phyloP scores from a whole-genome alignment of 2,888 invertebrate species.

The Alsophila aescularia region DNA sequence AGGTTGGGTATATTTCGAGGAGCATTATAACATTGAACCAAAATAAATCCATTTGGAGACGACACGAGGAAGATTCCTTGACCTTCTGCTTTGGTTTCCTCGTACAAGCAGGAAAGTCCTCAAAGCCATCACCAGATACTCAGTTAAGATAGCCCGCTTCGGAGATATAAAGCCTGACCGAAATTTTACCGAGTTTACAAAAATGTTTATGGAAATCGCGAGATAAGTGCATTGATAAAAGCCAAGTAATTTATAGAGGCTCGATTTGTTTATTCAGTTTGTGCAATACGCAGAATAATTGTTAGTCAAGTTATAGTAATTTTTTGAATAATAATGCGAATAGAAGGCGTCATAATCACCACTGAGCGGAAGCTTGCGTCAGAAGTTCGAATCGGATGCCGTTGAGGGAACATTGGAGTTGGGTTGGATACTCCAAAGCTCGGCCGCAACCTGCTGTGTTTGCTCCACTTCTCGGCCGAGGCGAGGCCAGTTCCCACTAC shows the following conservation, averaged over 20 bases:
- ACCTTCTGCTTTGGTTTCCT: constrained; percentile 33
- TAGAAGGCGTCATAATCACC: background rate
- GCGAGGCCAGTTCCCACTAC: constrained; percentile 54
- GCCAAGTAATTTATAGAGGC: constrained; percentile 16
- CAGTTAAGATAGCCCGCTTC: constrained; percentile 32
- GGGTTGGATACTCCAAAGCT: constrained; percentile 23
- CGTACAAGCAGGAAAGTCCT: constrained; percentile 32
- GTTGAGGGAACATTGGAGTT: background rate
- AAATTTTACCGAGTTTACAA: constrained; percentile 36
- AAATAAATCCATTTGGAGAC: constrained; percentile 27
- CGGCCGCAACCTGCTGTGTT: constrained; percentile 78
- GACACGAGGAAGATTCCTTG: constrained; percentile 29
- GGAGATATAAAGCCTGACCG: constrained; percentile 37
- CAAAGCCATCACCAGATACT: constrained; percentile 29
- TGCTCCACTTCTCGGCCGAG: constrained; percentile 67
- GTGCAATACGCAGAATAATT: background rate
- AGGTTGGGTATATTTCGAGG: background rate
- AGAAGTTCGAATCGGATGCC: background rate
- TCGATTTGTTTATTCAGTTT: constrained; percentile 7
- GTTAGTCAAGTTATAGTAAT: constrained; percentile 41
- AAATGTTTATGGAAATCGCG: constrained; percentile 38
- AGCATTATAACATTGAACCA: background rate
- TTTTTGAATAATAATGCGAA: background rate
- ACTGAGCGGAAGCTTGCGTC: background rate
- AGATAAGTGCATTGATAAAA: constrained; percentile 38